Evolutionary conservation across 2,888 invertebrate genomes (phyloP).

Genomic region (Neuroscelio doddi): DNA sequence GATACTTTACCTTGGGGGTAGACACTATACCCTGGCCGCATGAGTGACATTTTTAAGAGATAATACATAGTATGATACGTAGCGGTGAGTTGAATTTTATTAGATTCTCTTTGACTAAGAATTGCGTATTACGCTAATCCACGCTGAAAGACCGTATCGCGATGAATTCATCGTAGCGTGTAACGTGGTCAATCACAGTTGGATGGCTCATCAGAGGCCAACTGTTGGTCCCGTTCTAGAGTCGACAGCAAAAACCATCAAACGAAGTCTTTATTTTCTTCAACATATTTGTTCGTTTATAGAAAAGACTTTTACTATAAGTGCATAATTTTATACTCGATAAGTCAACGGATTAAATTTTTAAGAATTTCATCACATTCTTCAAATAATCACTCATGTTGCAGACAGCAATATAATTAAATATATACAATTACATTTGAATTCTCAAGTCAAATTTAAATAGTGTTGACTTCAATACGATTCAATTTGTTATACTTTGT

Average conservation of each 20-base stretch:
- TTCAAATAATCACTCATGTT: no score
- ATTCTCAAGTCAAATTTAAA: no score
- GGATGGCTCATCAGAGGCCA: constrained; percentile 61
- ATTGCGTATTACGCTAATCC: constrained; percentile 46
- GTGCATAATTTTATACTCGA: no score
- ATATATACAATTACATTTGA: no score
- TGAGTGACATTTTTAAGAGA: constrained; percentile 36
- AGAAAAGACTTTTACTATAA: constrained; percentile 24
- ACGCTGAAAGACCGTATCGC: constrained; percentile 51
- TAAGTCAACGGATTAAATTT: no score
- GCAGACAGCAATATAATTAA: no score
- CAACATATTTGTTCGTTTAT: constrained; percentile 31
- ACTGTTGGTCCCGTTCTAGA: constrained; percentile 54
- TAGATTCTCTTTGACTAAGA: constrained; percentile 47
- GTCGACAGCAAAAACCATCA: constrained; percentile 44
- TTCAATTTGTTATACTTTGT: no score
- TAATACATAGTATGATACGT: constrained; percentile 45
- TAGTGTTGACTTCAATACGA: no score
- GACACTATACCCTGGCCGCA: constrained; percentile 15
- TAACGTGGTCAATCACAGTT: constrained; percentile 63
- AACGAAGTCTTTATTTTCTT: constrained; percentile 42
- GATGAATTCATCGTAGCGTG: constrained; percentile 55
- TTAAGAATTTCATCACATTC: no score
- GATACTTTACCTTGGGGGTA: constrained; percentile 6
- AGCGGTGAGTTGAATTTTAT: constrained; percentile 44